Conservation (phyloP, 2,888 invertebrate genomes). For the Hypselothyrea guttata region DNA sequence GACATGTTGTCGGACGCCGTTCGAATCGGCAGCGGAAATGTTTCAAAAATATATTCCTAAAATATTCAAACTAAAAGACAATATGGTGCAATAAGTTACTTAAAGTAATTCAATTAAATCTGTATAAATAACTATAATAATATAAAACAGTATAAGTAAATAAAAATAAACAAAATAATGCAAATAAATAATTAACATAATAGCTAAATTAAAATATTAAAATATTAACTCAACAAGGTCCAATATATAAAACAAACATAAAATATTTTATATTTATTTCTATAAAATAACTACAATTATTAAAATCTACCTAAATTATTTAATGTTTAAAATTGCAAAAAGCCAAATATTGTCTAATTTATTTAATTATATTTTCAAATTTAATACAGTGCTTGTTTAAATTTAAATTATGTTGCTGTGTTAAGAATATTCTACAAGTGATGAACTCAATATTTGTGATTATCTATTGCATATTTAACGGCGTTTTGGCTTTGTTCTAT, state of each 20-base stretch:
- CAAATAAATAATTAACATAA: background rate
- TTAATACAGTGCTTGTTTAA: slow-evolving; percentile 4
- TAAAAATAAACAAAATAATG: background rate
- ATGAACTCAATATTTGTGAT: background rate
- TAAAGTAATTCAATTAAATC: slow-evolving; percentile 29
- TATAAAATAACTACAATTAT: background rate
- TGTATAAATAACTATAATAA: slow-evolving; percentile 8
- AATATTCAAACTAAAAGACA: slow-evolving; percentile 3
- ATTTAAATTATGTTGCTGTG: background rate
- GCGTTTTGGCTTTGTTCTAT: too few relatives aligned
- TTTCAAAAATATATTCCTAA: slow-evolving; percentile 5
- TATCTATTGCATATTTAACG: slow-evolving; percentile 20
- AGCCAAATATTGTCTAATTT: too few relatives aligned
- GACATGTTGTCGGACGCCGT: slow-evolving; percentile 43
- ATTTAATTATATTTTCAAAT: too few relatives aligned
- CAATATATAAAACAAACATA: background rate
- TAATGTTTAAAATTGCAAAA: too few relatives aligned
- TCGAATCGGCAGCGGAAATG: slow-evolving; percentile 18
- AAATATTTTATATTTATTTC: background rate
- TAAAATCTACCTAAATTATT: background rate
- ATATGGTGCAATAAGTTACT: slow-evolving; percentile 32
- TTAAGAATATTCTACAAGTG: slow-evolving; percentile 1
- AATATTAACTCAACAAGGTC: background rate
- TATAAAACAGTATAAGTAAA: background rate
- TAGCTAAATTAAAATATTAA: too few relatives aligned